phyloP scores from a whole-genome alignment of 2,113 vertebrate genomes.

The Potamarius usumacintae region DNA sequence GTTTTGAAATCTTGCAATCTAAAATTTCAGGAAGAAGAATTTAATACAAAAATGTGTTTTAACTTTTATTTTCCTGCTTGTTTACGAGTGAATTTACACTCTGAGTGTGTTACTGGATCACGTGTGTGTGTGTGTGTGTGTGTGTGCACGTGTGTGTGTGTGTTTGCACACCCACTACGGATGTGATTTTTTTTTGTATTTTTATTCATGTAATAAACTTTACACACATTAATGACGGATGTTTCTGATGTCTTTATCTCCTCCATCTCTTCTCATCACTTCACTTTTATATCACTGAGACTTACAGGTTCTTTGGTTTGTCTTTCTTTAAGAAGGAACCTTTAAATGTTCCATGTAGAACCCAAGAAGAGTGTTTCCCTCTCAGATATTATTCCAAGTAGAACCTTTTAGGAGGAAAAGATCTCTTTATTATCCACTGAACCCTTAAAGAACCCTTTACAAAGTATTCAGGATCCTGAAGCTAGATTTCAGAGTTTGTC shows the following conservation, averaged over 20 bases:
- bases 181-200: background rate
- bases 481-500: background rate
- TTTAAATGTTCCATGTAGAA: background rate
- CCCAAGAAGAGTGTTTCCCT: background rate
- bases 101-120: background rate
- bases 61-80: background rate
- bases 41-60: background rate
- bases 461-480: background rate
- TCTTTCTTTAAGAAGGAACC: background rate
- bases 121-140: conserved; percentile 14
- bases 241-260: background rate
- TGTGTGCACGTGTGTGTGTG: conserved; percentile 26
- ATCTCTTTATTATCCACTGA: background rate
- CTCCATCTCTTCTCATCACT: background rate
- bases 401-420: background rate
- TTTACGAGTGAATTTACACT: background rate
- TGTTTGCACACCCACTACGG: background rate
- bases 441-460: background rate
- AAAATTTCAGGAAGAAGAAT: background rate
- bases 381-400: background rate
- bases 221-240: background rate
- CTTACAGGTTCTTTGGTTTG: background rate
- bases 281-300: background rate
- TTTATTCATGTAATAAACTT: background rate
- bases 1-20: background rate